These are phyloP conservation scores for Geophilus truncorum DNA, from an alignment of 2,888 invertebrate species.

Conservation along the genomic window DNA sequence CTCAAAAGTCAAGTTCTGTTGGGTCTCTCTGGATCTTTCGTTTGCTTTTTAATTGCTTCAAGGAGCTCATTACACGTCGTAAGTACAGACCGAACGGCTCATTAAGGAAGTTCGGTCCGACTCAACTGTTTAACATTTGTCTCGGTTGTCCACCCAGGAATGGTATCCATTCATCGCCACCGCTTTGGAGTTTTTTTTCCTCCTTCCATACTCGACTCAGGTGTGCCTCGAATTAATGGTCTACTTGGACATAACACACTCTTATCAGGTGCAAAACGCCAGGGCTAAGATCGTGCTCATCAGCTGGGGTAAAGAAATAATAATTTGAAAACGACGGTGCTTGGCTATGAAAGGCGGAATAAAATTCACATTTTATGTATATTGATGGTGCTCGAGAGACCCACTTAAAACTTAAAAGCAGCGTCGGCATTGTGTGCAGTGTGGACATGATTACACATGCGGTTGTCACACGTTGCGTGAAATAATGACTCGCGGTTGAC, in stretches of 20 bases:
- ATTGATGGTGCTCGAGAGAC: no score
- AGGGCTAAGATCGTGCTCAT: slow-evolving; percentile 32
- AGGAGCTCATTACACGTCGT: slow-evolving; percentile 10
- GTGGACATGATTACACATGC: no score
- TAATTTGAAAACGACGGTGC: no score
- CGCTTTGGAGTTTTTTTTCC: slow-evolving; percentile 60
- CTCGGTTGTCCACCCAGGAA: slow-evolving; percentile 59
- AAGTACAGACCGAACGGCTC: not conserved
- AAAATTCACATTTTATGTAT: no score
- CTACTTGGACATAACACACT: slow-evolving; percentile 36
- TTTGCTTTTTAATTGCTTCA: slow-evolving; percentile 28
- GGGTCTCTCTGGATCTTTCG: slow-evolving; percentile 32
- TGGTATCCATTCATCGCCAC: slow-evolving; percentile 59
- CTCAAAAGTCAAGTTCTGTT: slow-evolving; percentile 35
- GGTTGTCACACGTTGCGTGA: no score
- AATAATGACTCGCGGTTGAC: no score
- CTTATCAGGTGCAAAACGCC: slow-evolving; percentile 32
- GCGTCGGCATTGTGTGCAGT: no score
- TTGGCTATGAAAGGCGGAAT: no score
- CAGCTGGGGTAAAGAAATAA: slow-evolving; percentile 35
- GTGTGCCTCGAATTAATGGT: slow-evolving; percentile 36
- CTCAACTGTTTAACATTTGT: slow-evolving; percentile 58
- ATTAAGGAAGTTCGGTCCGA: slow-evolving; percentile 47
- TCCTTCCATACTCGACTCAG: slow-evolving; percentile 36
- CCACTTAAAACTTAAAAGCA: no score